These are phyloP conservation scores for Leptopilina boulardi DNA, from an alignment of 1,140 invertebrate species.

Conservation along the genomic window DNA sequence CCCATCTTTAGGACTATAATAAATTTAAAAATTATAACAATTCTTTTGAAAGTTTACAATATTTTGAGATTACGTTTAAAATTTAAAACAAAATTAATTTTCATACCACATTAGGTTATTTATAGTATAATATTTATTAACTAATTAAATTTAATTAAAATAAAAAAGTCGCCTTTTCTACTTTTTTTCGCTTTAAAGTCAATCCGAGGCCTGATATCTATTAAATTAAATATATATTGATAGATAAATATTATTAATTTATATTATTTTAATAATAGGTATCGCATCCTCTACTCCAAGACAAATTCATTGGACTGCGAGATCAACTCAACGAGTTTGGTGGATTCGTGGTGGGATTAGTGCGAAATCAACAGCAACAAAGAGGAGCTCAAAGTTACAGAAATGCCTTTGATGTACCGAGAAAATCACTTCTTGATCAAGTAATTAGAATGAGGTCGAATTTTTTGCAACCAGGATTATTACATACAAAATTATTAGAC, in stretches of 20 bases:
- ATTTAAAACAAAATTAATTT: too few relatives aligned
- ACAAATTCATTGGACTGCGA: conserved; percentile 87
- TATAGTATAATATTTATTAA: too few relatives aligned
- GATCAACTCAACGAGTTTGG: conserved; percentile 92
- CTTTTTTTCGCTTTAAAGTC: too few relatives aligned
- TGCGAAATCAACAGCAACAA: conserved; percentile 79
- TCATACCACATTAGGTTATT: too few relatives aligned
- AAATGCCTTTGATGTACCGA: conserved; percentile 97
- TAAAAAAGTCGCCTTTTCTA: too few relatives aligned
- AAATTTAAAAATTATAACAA: too few relatives aligned
- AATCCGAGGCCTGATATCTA: too few relatives aligned
- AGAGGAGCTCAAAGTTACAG: conserved; percentile 87
- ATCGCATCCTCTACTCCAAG: conserved; percentile 86
- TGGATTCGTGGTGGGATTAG: conserved; percentile 86
- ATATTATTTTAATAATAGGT: conserved; percentile 62
- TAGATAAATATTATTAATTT: background rate
- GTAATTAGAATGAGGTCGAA: conserved; percentile 95
- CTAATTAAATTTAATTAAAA: too few relatives aligned
- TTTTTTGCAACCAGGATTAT: conserved; percentile 88
- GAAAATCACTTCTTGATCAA: conserved; percentile 93
- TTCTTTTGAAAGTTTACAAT: too few relatives aligned
- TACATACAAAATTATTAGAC: conserved; percentile 86
- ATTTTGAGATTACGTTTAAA: too few relatives aligned
- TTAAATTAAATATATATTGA: background rate
- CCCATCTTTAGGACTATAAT: too few relatives aligned